Conservation (phyloP, 2,113 vertebrate genomes). For the Steatornis caripensis region DNA sequence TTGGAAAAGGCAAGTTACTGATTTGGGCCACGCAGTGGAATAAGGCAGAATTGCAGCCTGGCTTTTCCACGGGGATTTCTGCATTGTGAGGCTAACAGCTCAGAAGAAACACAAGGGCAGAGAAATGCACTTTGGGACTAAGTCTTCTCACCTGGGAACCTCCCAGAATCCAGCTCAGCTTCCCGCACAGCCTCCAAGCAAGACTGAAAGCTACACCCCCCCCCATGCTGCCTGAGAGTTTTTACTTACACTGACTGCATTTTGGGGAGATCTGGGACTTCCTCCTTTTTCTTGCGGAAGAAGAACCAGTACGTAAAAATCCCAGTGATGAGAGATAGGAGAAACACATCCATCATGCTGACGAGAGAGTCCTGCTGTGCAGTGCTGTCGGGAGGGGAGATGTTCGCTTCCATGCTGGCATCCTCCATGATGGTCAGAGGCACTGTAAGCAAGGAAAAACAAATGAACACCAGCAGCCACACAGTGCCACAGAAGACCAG, state of each 20-base stretch:
- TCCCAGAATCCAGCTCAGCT: not conserved
- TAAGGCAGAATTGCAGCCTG: not conserved
- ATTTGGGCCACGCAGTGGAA: not conserved
- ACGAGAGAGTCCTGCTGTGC: constrained; percentile 78
- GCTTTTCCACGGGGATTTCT: not conserved
- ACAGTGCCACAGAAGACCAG: not conserved
- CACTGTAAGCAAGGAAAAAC: not conserved
- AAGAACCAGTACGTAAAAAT: constrained; percentile 89
- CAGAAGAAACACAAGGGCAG: rapidly evolving
- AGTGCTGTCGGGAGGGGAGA: not conserved
- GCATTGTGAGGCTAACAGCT: not conserved
- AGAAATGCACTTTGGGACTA: not conserved
- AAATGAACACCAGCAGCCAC: not conserved
- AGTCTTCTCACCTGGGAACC: not conserved
- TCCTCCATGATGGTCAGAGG: constrained; percentile 66
- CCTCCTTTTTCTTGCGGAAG: constrained; percentile 90
- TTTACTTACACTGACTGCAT: constrained; percentile 74
- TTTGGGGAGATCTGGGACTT: constrained; percentile 86
- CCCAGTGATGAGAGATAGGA: constrained; percentile 86
- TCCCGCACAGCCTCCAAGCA: not conserved
- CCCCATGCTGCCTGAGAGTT: not conserved
- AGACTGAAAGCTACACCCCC: not conserved
- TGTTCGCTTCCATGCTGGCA: constrained; percentile 29
- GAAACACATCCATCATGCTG: constrained; percentile 84
- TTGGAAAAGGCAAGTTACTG: not conserved